These are phyloP conservation scores for Drosophila melanosoma DNA, from an alignment of 2,888 invertebrate species.

Conservation along the genomic window DNA sequence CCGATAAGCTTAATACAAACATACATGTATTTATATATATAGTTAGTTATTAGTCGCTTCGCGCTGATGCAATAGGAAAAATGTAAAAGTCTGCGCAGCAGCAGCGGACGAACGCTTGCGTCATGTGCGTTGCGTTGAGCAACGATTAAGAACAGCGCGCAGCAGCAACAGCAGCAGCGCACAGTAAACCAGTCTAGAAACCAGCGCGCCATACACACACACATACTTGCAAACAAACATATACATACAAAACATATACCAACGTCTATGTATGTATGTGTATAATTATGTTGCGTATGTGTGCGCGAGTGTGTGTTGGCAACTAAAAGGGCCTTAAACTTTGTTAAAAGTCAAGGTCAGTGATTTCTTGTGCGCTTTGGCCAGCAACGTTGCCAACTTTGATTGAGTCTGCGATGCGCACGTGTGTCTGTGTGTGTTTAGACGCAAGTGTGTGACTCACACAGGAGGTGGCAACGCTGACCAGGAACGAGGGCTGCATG, in stretches of 20 bases:
- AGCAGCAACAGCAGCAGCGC: constrained; percentile 41
- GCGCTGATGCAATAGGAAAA: constrained; percentile 73
- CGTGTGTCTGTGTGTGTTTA: not conserved
- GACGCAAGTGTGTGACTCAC: constrained; percentile 48
- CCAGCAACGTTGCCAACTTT: constrained; percentile 71
- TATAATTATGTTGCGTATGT: constrained; percentile 51
- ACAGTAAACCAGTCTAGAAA: constrained; percentile 74
- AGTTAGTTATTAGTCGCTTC: constrained; percentile 12
- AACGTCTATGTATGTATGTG: constrained; percentile 24
- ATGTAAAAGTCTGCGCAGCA: constrained; percentile 74
- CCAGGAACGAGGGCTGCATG: constrained; percentile 23
- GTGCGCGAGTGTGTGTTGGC: constrained; percentile 45
- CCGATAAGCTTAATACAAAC: constrained; percentile 18
- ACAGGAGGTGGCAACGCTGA: constrained; percentile 38
- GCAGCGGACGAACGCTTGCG: constrained; percentile 64
- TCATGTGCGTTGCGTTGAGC: constrained; percentile 76
- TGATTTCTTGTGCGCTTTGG: constrained; percentile 77
- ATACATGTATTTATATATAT: not conserved
- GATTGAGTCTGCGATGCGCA: constrained; percentile 54
- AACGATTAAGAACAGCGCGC: constrained; percentile 56
- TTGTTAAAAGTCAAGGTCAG: constrained; percentile 83
- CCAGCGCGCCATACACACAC: constrained; percentile 55
- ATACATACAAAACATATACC: constrained; percentile 18
- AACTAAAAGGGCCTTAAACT: constrained; percentile 83
- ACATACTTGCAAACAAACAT: constrained; percentile 13